Conservation (phyloP, 1,140 invertebrate genomes). For the Listronotus bonariensis region DNA sequence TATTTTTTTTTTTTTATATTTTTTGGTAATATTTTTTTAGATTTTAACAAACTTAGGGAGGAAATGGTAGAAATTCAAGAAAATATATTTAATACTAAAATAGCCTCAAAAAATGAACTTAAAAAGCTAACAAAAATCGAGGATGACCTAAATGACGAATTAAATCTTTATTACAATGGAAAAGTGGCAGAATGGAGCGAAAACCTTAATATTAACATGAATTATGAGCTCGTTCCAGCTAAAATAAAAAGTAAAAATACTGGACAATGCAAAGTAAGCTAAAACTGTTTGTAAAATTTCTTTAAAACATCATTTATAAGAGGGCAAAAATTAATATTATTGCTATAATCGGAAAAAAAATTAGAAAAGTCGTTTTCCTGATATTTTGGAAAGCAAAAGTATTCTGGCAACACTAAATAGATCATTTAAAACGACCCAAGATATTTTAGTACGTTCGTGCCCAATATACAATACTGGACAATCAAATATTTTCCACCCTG, state of each 20-base stretch:
- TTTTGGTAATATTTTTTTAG: slow-evolving; percentile 46
- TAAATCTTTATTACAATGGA: slow-evolving; percentile 41
- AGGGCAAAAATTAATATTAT: no score
- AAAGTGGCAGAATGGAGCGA: slow-evolving; percentile 45
- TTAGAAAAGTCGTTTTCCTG: no score
- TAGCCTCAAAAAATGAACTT: slow-evolving; percentile 48
- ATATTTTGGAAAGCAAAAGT: no score
- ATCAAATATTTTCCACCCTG: no score
- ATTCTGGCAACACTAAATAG: no score
- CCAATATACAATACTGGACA: no score
- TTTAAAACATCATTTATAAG: no score
- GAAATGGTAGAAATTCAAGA: slow-evolving; percentile 55
- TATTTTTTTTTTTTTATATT: not conserved
- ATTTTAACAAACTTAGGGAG: slow-evolving; percentile 56
- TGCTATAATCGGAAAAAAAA: no score
- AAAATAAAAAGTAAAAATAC: slow-evolving; percentile 47
- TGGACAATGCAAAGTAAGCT: slow-evolving; percentile 54
- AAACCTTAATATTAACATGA: slow-evolving; percentile 48
- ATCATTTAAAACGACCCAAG: no score
- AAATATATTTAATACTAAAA: slow-evolving; percentile 54
- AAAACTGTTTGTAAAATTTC: no score
- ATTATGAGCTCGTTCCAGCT: slow-evolving; percentile 50
- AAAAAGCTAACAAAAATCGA: slow-evolving; percentile 45
- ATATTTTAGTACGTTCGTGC: no score
- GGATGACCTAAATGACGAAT: slow-evolving; percentile 48